Percentiles rank a stretch among this genome's conserved stretches.
Conservation (phyloP, 2,797 vertebrate genomes). For the Sebastes dallii region DNA sequence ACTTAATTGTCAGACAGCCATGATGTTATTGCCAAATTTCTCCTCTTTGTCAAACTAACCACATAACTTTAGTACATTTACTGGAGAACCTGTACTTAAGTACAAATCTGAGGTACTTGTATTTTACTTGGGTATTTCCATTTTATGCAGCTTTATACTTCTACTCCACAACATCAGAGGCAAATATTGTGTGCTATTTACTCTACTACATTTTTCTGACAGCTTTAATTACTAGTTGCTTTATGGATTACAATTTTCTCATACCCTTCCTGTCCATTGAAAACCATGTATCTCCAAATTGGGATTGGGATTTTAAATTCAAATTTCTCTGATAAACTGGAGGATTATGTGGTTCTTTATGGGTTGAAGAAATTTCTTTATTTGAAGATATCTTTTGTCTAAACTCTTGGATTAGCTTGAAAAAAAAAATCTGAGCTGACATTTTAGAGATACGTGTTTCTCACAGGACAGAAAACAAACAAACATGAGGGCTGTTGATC, state of each 20-base stretch:
- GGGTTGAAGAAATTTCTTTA: neutral
- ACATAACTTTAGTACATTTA: neutral
- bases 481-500: neutral
- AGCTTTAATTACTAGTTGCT: neutral
- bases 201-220: neutral
- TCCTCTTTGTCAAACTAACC: neutral
- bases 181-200: fast-evolving
- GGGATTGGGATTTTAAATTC: neutral
- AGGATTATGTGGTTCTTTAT: neutral
- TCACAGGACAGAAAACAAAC: neutral
- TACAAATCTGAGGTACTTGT: neutral
- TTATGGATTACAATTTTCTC: neutral
- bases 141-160: neutral
- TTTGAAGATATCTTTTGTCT: too few relatives aligned
- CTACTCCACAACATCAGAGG: neutral
- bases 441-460: neutral
- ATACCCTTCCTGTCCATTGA: neutral
- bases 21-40: neutral
- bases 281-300: neutral
- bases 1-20: too few relatives aligned
- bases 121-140: neutral
- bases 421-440: neutral
- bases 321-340: neutral
- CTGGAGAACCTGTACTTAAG: too few relatives aligned
- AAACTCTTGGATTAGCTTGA: neutral